A percentile compares a stretch with the other conserved stretches of the same genome.
phyloP scores from a whole-genome alignment of 2,797 vertebrate genomes.

The Salarias fasciatus region DNA sequence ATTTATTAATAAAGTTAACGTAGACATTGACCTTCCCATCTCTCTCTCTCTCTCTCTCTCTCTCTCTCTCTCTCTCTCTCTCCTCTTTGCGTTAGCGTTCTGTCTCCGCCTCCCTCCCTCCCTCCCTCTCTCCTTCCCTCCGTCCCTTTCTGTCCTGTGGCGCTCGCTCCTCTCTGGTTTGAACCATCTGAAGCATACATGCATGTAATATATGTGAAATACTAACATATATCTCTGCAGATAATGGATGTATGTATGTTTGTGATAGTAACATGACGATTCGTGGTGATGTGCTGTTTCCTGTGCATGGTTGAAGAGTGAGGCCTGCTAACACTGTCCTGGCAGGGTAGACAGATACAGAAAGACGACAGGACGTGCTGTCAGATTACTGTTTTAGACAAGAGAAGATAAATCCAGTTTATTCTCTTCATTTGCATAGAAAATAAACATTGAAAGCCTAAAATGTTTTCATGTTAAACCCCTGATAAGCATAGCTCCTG shows the following conservation, averaged over 20 bases:
- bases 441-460: neutral
- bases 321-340: conserved; percentile 41
- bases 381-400: too few species aligned
- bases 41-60: too few species aligned
- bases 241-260: conserved; percentile 75
- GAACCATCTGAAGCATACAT: conserved; percentile 79
- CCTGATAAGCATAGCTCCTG: conserved; percentile 12
- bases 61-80: conserved; percentile 29
- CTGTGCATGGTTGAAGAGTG: conserved; percentile 55
- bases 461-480: conserved; percentile 15
- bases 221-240: conserved; percentile 69
- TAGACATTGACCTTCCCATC: too few species aligned
- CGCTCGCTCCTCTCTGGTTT: conserved; percentile 75
- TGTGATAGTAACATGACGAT: conserved; percentile 59
- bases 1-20: too few species aligned
- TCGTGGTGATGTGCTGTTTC: conserved; percentile 53
- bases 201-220: conserved; percentile 80
- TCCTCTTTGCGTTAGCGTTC: conserved; percentile 19
- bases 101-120: conserved; percentile 50
- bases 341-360: conserved; percentile 30
- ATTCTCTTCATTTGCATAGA: neutral
- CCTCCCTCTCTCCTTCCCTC: conserved; percentile 41
- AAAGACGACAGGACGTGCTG: neutral
- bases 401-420: conserved; percentile 7
- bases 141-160: conserved; percentile 60